Conservation (phyloP, 2,113 vertebrate species). For the Coptodon bakossiorum region DNA sequence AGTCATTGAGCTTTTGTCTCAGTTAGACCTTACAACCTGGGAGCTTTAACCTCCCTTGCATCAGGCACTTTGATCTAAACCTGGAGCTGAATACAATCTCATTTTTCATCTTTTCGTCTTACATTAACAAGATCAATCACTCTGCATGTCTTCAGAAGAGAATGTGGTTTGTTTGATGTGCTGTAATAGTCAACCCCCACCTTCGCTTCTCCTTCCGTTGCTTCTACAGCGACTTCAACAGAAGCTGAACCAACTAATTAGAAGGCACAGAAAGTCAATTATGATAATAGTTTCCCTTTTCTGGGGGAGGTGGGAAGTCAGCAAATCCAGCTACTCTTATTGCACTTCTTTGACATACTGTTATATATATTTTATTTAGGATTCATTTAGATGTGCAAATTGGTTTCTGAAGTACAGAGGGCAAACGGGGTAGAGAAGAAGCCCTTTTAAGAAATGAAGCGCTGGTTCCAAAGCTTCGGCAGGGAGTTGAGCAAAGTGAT, state of each 20-base stretch:
- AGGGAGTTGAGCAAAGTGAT: not conserved
- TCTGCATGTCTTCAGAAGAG: not conserved
- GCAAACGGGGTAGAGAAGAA: not conserved
- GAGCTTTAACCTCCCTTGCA: not conserved
- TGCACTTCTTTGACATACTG: not conserved
- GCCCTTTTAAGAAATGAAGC: not conserved
- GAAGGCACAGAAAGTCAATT: slow-evolving; percentile 66
- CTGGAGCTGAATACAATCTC: not conserved
- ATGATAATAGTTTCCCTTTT: slow-evolving; percentile 59
- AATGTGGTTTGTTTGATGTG: slow-evolving; percentile 36
- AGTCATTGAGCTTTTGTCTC: not conserved
- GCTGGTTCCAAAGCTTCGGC: not conserved
- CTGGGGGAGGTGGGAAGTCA: slow-evolving; percentile 31
- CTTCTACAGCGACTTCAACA: slow-evolving; percentile 22
- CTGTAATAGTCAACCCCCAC: not conserved
- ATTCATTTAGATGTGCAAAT: slow-evolving; percentile 51
- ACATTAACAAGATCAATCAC: slow-evolving; percentile 9
- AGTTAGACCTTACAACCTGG: not conserved
- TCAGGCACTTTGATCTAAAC: slow-evolving; percentile 25
- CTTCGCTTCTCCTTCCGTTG: not conserved
- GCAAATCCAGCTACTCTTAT: slow-evolving; percentile 23
- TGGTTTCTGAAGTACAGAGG: slow-evolving; percentile 22
- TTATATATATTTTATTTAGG: slow-evolving; percentile 56
- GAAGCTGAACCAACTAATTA: slow-evolving; percentile 63
- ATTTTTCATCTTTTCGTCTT: slow-evolving; percentile 11